Percentiles rank a stretch among this genome's conserved stretches.
Conservation (phyloP, 2,797 vertebrate genomes). For the Bryconaethiops microstoma region DNA sequence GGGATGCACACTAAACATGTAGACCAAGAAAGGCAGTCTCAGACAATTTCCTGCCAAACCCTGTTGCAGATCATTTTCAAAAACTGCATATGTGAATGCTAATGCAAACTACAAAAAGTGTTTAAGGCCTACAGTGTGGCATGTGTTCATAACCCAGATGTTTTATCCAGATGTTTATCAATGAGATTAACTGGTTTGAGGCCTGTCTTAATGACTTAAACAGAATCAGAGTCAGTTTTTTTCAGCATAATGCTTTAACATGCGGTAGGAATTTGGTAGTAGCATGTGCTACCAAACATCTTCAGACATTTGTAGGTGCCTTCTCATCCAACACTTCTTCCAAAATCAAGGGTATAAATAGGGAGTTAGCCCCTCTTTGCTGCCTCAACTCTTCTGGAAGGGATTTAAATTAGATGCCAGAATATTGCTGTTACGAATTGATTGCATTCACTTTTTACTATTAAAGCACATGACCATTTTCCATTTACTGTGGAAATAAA, state of each 20-base stretch:
- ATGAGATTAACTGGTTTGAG: background rate
- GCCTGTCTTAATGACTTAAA: background rate
- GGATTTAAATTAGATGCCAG: no score
- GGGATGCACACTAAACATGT: slow-evolving; percentile 5
- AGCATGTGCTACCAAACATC: no score
- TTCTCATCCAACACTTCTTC: background rate
- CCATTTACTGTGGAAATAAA: no score
- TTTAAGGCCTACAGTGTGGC: background rate
- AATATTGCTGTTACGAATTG: no score
- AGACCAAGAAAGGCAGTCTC: background rate
- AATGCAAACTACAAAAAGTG: background rate
- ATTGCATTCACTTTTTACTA: no score
- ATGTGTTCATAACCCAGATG: background rate
- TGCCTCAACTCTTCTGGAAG: no score
- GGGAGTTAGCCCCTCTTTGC: no score
- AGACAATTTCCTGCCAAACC: slow-evolving; percentile 6
- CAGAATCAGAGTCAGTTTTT: background rate
- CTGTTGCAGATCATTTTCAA: background rate
- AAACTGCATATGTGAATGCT: background rate
- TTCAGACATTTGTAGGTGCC: background rate
- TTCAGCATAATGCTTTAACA: background rate
- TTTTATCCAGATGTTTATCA: background rate
- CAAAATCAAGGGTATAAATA: no score
- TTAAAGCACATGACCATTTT: no score
- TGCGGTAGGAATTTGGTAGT: no score